Evolutionary conservation across 2,113 vertebrate species (phyloP).

Genomic region (Takifugu flavidus): DNA sequence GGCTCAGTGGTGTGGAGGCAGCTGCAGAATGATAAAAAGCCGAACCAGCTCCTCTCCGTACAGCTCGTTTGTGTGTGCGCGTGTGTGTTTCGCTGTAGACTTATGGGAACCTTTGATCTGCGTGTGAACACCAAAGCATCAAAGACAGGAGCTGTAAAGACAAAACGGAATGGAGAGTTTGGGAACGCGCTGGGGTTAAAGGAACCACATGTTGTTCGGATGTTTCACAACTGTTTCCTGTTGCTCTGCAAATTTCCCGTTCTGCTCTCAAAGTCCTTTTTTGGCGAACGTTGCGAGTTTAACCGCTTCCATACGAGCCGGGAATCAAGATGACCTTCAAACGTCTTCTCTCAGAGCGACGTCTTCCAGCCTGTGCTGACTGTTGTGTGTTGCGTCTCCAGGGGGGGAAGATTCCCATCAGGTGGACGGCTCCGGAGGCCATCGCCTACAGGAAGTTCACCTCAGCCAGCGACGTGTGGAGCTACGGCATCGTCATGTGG

Average conservation of each 20-base stretch:
- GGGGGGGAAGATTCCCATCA: slow-evolving; percentile 79
- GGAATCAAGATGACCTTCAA: too few relatives aligned
- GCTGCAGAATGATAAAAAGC: slow-evolving; percentile 70
- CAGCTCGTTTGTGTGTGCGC: slow-evolving; percentile 16
- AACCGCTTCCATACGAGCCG: neutral
- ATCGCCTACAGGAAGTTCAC: slow-evolving; percentile 81
- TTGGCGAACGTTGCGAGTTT: neutral
- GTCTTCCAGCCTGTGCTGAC: slow-evolving; percentile 3
- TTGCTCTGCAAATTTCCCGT: too few relatives aligned
- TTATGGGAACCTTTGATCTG: slow-evolving; percentile 52
- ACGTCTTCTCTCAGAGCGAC: too few relatives aligned
- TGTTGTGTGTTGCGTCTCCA: slow-evolving; percentile 30
- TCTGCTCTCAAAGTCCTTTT: too few relatives aligned
- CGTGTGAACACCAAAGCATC: slow-evolving; percentile 52
- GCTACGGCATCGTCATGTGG: slow-evolving; percentile 81
- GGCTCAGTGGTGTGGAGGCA: slow-evolving; percentile 61
- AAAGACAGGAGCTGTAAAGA: slow-evolving; percentile 32
- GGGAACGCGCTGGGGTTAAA: too few relatives aligned
- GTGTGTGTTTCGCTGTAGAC: slow-evolving; percentile 19
- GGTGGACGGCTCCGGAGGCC: slow-evolving; percentile 78
- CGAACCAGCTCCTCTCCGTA: slow-evolving; percentile 46
- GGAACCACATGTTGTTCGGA: too few relatives aligned
- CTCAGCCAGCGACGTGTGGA: slow-evolving; percentile 78
- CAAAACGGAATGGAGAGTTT: slow-evolving; percentile 24
- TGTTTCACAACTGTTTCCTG: too few relatives aligned